Base-by-base conservation (phyloP, 1,140 invertebrate species). In the Drosophila ercepeae region DNA sequence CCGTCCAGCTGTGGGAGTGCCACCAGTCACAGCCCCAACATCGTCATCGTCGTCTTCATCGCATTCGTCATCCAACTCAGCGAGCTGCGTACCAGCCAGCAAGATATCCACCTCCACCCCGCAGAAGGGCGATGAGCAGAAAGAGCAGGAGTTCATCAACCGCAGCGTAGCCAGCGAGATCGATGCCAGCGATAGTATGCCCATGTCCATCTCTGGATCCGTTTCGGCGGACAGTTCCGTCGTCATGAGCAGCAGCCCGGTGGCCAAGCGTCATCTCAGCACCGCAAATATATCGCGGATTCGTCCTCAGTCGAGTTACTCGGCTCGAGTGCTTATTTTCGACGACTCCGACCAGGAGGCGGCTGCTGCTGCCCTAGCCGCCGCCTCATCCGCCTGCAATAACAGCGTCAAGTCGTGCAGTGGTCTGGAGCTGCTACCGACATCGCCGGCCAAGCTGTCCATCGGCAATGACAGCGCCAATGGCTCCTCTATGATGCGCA, bases 281-380 rank as follows among this genome's bases (percentile, higher is more conserved):
- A 78, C 83, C 0, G 74, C 83, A 4, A 89, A 83, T 64, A 23
- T 89, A 8, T 68, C 89, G 5, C 79, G 89, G 4, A 84, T 86
- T 41, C 81, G 90, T 19, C 90, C 90, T 19, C 90, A 91, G 59
- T 91, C 90, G 6, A 89, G 78, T 44, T 91, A 91, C 57, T 91
- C 90, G 45, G 90, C 90, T 0, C 75, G 90, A 11, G 90, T 90
- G 3, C 75, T 91, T 16, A 65, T 90, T 32, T 91, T 91, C 27
- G 90, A 91, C 46, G 90, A 91, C 52, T 90, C 84, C 5, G 90
- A 91, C 51, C 89, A 90, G 52, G 90, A 91, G 48, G 72, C 77
- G 34, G 70, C 69, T 11, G 51, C 61, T 5, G 76, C 72, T 5
- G 65, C 59, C 5, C 7, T 61, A 16, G 65, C 63, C 5, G 57